Evolutionary conservation across 2,888 invertebrate genomes (phyloP).

Genomic region (Antheraea assamensis): DNA sequence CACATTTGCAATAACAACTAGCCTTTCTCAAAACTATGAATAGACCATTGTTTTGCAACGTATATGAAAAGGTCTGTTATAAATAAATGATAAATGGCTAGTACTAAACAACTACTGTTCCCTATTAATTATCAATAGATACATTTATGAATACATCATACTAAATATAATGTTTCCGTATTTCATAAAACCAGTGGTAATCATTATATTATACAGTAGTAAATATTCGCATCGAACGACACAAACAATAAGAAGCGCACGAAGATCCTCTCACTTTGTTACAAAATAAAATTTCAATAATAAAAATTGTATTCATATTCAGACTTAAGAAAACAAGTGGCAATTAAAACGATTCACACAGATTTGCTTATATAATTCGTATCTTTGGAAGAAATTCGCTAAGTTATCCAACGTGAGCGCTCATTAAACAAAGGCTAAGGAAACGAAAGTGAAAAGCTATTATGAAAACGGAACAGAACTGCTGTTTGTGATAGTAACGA

Average conservation of each 20-base stretch:
- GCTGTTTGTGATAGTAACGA: constrained; percentile 40
- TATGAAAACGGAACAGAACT: constrained; percentile 65
- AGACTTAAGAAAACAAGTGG: constrained; percentile 55
- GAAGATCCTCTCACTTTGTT: constrained; percentile 58
- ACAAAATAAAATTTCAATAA: constrained; percentile 66
- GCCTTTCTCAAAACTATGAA: constrained; percentile 69
- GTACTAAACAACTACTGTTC: constrained; percentile 56
- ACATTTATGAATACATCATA: constrained; percentile 45
- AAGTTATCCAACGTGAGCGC: constrained; percentile 71
- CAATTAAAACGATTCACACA: constrained; percentile 74
- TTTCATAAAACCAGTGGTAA: constrained; percentile 40
- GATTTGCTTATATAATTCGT: constrained; percentile 69
- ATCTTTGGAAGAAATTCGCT: constrained; percentile 68
- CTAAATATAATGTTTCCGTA: constrained; percentile 51
- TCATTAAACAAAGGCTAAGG: constrained; percentile 75
- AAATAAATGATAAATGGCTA: constrained; percentile 64
- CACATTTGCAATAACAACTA: constrained; percentile 32
- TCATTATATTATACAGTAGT: constrained; percentile 30
- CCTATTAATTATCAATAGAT: constrained; percentile 59
- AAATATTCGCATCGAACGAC: constrained; percentile 37
- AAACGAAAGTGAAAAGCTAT: constrained; percentile 78
- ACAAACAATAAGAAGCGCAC: constrained; percentile 40
- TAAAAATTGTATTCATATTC: constrained; percentile 61
- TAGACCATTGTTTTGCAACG: constrained; percentile 68
- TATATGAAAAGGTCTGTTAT: constrained; percentile 66